Percentiles rank a stretch among this genome's conserved stretches.
These are phyloP conservation scores for Polyommatus icarus DNA, from an alignment of 2,888 invertebrate genomes.

Conservation along the genomic window DNA sequence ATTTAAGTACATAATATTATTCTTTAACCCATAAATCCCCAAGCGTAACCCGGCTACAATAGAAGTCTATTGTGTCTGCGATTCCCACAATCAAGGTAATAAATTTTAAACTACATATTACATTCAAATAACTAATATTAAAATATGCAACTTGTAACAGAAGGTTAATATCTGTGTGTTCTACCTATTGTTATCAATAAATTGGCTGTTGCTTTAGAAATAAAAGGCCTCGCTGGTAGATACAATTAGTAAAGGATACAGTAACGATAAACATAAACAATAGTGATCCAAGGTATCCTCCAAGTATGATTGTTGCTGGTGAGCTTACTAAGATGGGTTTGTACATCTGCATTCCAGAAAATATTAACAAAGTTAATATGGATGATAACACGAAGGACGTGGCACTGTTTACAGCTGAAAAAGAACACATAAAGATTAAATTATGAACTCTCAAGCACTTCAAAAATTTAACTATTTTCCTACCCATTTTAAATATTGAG, in stretches of 20 bases:
- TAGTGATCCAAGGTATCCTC: constrained; percentile 93
- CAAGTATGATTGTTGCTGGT: constrained; percentile 91
- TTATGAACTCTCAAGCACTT: background rate
- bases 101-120: too few species aligned
- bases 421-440: constrained; percentile 34
- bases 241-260: constrained; percentile 78
- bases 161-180: too few species aligned
- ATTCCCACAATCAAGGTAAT: too few species aligned
- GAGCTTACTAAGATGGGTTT: constrained; percentile 88
- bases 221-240: background rate
- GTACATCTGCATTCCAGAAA: constrained; percentile 96
- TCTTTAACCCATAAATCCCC: too few species aligned
- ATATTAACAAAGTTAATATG: constrained; percentile 89
- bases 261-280: constrained; percentile 93
- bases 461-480: background rate
- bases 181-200: background rate
- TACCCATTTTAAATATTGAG: background rate
- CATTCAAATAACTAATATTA: too few species aligned
- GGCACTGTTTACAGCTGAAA: constrained; percentile 86
- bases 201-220: background rate
- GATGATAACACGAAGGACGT: constrained; percentile 89
- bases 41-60: too few species aligned
- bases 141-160: too few species aligned
- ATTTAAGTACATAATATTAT: too few species aligned
- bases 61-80: too few species aligned